Percentiles rank a stretch among this genome's conserved stretches.
Evolutionary conservation across 2,797 vertebrate species (phyloP).

Genomic region (Tiaroga cobitis): DNA sequence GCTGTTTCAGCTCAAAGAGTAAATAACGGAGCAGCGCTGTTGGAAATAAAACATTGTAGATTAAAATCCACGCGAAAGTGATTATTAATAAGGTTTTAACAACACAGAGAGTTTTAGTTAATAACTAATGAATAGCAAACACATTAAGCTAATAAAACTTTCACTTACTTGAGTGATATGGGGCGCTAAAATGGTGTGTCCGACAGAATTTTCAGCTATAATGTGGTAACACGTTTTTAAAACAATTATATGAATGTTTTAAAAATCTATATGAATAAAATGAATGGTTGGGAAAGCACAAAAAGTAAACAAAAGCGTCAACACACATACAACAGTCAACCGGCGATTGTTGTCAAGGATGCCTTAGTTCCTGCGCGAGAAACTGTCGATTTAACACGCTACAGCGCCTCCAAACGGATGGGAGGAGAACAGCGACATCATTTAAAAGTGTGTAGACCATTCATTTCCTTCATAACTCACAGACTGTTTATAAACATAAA

Average conservation of each 20-base stretch:
- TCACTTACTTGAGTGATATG: constrained; percentile 40
- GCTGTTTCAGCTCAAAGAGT: neutral
- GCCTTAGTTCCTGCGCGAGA: constrained; percentile 39
- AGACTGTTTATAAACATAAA: neutral
- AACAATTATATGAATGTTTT: neutral
- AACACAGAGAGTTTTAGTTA: neutral
- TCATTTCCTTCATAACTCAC: too few relatives aligned
- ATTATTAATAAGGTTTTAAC: neutral
- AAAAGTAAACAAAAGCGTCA: constrained; percentile 56
- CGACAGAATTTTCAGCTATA: neutral
- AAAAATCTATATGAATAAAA: neutral
- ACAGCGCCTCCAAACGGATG: constrained; percentile 22
- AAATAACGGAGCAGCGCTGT: neutral
- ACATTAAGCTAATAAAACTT: constrained; percentile 15
- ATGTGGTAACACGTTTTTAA: neutral
- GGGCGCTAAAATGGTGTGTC: constrained; percentile 5
- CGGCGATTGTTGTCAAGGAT: constrained; percentile 53
- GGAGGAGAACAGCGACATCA: neutral
- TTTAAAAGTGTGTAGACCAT: neutral
- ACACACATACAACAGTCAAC: constrained; percentile 36
- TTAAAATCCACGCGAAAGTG: neutral
- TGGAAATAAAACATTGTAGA: neutral
- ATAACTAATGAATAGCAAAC: neutral
- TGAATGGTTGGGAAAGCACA: neutral
- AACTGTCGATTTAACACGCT: neutral